Evolutionary conservation across 2,888 invertebrate species (phyloP).

Genomic region (Hemicrepidius hirtus): DNA sequence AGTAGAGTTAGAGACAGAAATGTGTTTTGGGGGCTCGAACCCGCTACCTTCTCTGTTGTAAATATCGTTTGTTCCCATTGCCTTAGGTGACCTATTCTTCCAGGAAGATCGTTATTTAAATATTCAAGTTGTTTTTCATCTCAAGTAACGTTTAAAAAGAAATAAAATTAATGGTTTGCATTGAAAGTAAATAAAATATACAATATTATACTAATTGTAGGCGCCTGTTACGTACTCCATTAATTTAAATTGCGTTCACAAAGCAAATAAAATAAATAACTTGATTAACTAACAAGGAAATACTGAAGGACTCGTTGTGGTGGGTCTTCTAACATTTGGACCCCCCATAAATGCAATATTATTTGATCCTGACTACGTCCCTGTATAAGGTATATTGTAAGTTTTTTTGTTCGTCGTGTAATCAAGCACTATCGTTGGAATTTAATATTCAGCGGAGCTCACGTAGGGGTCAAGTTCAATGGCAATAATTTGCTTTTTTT

Average conservation of each 20-base stretch:
- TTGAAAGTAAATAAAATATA: no score
- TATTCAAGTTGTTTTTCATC: no score
- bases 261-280: neutral
- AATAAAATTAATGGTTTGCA: no score
- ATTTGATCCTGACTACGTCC: neutral
- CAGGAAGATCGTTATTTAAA: no score
- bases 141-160: no score
- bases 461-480: conserved; percentile 11
- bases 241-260: conserved; percentile 4
- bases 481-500: conserved; percentile 15
- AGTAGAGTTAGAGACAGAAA: no score
- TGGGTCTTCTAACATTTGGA: neutral
- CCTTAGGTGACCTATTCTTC: no score
- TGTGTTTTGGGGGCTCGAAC: no score
- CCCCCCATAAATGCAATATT: neutral
- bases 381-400: neutral
- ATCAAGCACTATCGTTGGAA: neutral
- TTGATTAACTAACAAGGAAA: conserved; percentile 14
- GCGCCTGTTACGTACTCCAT: conserved; percentile 12
- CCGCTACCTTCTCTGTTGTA: no score
- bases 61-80: no score
- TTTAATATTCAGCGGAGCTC: conserved; percentile 7
- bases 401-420: conserved; percentile 5
- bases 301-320: conserved; percentile 18
- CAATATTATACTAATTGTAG: neutral